Conservation (phyloP, 1,140 invertebrate species). For the Drosophila ananassae region DNA sequence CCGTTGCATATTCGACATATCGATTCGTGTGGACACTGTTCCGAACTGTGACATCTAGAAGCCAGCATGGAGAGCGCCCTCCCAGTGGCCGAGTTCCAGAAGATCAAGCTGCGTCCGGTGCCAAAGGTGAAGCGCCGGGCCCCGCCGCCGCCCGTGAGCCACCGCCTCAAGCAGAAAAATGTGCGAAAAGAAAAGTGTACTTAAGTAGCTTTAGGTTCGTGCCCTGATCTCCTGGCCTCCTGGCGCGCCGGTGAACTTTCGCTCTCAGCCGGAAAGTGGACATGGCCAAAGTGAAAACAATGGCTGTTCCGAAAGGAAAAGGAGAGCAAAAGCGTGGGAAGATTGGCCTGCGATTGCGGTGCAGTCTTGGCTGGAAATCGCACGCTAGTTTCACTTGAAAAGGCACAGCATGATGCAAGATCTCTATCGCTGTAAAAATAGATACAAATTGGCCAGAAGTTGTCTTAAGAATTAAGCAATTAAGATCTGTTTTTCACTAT, state of each 20-base stretch:
- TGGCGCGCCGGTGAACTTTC: constrained; percentile 26
- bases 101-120: constrained; percentile 76
- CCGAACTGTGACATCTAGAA: constrained; percentile 2
- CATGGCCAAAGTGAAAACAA: constrained; percentile 42
- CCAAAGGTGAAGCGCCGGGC: constrained; percentile 75
- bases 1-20: constrained; percentile 42
- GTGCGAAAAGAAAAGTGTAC: constrained; percentile 50
- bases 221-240: constrained; percentile 1
- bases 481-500: background rate
- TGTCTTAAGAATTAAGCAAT: background rate
- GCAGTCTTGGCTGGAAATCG: constrained; percentile 14
- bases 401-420: background rate
- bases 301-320: constrained; percentile 8
- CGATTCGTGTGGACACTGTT: constrained; percentile 12
- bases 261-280: constrained; percentile 15
- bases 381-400: background rate
- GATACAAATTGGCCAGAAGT: background rate
- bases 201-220: constrained; percentile 18
- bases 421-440: background rate
- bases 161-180: constrained; percentile 59
- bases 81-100: constrained; percentile 76
- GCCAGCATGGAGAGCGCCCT: constrained; percentile 59
- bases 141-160: constrained; percentile 63
- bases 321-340: constrained; percentile 34
- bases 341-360: constrained; percentile 15